A percentile compares a stretch with the other conserved stretches of the same genome.
phyloP scores from a whole-genome alignment of 2,797 vertebrate genomes.

The Sebastes aleutianus region DNA sequence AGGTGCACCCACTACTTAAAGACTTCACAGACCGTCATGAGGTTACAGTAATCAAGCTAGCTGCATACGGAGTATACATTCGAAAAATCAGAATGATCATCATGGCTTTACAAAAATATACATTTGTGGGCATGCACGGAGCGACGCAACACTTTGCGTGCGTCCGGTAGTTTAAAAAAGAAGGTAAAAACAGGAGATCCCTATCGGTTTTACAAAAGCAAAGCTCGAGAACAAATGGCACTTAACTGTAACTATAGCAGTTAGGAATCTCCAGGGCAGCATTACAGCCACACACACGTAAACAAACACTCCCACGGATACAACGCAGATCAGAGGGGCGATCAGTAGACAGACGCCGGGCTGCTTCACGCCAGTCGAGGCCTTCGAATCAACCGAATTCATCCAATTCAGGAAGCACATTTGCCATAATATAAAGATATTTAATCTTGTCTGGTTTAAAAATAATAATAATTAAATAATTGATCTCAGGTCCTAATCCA shows the following conservation, averaged over 20 bases:
- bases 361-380: slow-evolving; percentile 1
- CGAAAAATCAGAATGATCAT: slow-evolving; percentile 32
- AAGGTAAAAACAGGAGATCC: slow-evolving; percentile 50
- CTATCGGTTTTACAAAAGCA: slow-evolving; percentile 60
- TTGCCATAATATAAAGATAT: neutral
- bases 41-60: slow-evolving; percentile 27
- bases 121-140: slow-evolving; percentile 58
- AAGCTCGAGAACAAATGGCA: slow-evolving; percentile 67
- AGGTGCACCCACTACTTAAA: slow-evolving; percentile 8
- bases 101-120: slow-evolving; percentile 78
- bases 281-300: slow-evolving; percentile 37
- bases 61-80: slow-evolving; percentile 52
- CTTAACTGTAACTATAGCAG: slow-evolving; percentile 52
- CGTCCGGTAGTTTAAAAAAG: slow-evolving; percentile 44
- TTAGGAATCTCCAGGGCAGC: slow-evolving; percentile 50
- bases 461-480: neutral
- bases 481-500: neutral
- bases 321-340: neutral
- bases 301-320: slow-evolving; percentile 28
- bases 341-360: slow-evolving; percentile 1
- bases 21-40: slow-evolving; percentile 33
- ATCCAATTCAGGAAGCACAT: neutral
- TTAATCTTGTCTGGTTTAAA: neutral
- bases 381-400: neutral
- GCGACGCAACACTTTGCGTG: slow-evolving; percentile 25